A percentile compares a stretch with the other conserved stretches of the same genome.
These are phyloP conservation scores for Apodemia zela DNA, from an alignment of 2,888 invertebrate genomes.

Conservation along the genomic window DNA sequence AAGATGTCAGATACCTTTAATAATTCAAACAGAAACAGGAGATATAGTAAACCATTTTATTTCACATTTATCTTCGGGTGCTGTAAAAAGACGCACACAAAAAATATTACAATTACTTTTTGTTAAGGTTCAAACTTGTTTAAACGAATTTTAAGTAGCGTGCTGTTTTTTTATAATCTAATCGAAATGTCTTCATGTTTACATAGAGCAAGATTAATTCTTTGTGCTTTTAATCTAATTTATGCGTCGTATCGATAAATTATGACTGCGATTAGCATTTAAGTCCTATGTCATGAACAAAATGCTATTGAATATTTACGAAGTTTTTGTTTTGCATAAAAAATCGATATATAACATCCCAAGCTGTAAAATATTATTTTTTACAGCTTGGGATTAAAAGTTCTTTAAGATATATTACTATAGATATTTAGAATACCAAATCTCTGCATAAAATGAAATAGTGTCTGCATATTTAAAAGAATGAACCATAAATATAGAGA, in stretches of 20 bases:
- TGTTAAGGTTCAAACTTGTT: not conserved
- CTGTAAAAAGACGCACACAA: not conserved
- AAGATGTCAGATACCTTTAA: too few relatives aligned
- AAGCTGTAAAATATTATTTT: not conserved
- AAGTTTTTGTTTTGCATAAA: not conserved
- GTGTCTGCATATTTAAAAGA: too few relatives aligned
- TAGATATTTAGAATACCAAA: not conserved
- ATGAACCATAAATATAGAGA: too few relatives aligned
- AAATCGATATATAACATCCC: not conserved
- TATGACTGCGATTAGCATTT: slow-evolving; percentile 1
- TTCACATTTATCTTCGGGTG: not conserved
- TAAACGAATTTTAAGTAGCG: not conserved
- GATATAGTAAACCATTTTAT: not conserved
- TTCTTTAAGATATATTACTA: not conserved
- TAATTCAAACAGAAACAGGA: not conserved
- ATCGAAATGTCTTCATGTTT: slow-evolving; percentile 4
- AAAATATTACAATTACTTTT: not conserved
- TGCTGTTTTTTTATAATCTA: not conserved
- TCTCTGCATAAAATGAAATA: too few relatives aligned
- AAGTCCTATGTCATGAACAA: slow-evolving; percentile 2
- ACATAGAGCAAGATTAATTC: not conserved
- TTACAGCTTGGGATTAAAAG: not conserved
- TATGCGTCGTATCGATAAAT: not conserved
- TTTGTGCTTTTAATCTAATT: not conserved
- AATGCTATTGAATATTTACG: slow-evolving; percentile 10